Base-by-base conservation (phyloP, 2,888 invertebrate genomes). In the Penaeus monodon region DNA sequence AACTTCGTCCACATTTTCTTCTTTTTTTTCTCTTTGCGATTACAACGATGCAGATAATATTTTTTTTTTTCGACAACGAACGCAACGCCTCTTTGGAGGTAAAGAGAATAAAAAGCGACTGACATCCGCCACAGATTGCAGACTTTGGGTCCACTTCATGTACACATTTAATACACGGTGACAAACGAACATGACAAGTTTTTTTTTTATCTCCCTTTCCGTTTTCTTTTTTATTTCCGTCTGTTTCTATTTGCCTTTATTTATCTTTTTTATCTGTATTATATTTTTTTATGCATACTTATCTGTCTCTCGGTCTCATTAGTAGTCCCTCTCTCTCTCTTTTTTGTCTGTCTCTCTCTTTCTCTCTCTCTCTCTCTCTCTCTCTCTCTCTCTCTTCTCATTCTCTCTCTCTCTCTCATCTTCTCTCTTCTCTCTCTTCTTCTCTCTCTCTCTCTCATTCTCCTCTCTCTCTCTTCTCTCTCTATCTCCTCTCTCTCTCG, bases 321-420 rank as follows among this genome's bases (percentile, higher is more conserved):
- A 33, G 33, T 33, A 33, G 33, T 33, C 33, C 3, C 33, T 33
- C 33, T 33, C 33, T 33, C 33, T 33, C 33, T 33, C 33, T 74
- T 2, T 7, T 33, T 74, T 33, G 1, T 70, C 70, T 76, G 38
- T 76, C 22, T 76, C 44, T 3, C 22, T 44, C 24, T 2, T 76
- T n/a, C n/a, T n/a, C n/a, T n/a, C n/a, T n/a, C n/a, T n/a, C n/a
- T 74, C 74, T 33, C 74, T 33, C 74, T 74, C 74, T 44, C 76
- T 44, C 44, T 76, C 76, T 44, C 22, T 70, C 70, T 76, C 76
- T 76, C 22, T 76, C 44, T 76, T 3, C 22, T 44, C 24, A 1
- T 76, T 74, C 74, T 33, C 74, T 33, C 74, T 74, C 74, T 44
- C 76, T 44, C 44, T 76, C 76, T 44, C 76, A 12, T 33, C 74